Percentiles rank a stretch among this genome's conserved stretches.
phyloP scores from a whole-genome alignment of 2,888 invertebrate species.

The Acleris cristana region DNA sequence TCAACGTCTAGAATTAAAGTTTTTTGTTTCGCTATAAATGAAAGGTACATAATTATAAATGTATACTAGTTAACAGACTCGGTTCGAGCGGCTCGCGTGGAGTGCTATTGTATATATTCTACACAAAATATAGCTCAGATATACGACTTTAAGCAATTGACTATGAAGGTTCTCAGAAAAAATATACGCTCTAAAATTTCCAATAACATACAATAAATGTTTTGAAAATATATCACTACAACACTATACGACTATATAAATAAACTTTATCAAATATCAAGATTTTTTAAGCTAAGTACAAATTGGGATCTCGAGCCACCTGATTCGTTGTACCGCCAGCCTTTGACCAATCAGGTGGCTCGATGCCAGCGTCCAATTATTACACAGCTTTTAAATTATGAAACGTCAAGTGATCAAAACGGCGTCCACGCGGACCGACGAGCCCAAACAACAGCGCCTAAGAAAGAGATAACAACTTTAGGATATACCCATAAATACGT shows the following conservation, averaged over 20 bases:
- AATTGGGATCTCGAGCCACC: not conserved
- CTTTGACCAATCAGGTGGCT: constrained; percentile 3
- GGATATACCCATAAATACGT: constrained; percentile 76
- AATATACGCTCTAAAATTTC: constrained; percentile 40
- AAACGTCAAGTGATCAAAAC: constrained; percentile 13
- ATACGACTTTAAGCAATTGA: constrained; percentile 38
- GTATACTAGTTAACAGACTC: constrained; percentile 73
- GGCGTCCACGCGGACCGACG: constrained; percentile 60
- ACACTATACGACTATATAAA: constrained; percentile 41
- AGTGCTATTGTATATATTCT: constrained; percentile 38
- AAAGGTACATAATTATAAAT: constrained; percentile 66
- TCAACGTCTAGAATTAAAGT: constrained; percentile 66
- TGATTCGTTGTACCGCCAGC: not conserved
- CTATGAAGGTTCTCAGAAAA: constrained; percentile 32
- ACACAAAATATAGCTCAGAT: constrained; percentile 34
- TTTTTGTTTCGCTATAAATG: constrained; percentile 67
- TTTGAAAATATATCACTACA: constrained; percentile 44
- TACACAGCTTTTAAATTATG: constrained; percentile 6
- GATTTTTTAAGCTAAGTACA: constrained; percentile 11
- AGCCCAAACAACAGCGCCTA: constrained; percentile 81
- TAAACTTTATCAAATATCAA: constrained; percentile 36
- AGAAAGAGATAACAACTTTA: constrained; percentile 82
- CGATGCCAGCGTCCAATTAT: constrained; percentile 2
- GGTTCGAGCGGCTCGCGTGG: constrained; percentile 62
- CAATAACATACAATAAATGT: constrained; percentile 45